Evolutionary conservation across 2,113 vertebrate genomes (phyloP).

Genomic region (Seriola quinqueradiata): DNA sequence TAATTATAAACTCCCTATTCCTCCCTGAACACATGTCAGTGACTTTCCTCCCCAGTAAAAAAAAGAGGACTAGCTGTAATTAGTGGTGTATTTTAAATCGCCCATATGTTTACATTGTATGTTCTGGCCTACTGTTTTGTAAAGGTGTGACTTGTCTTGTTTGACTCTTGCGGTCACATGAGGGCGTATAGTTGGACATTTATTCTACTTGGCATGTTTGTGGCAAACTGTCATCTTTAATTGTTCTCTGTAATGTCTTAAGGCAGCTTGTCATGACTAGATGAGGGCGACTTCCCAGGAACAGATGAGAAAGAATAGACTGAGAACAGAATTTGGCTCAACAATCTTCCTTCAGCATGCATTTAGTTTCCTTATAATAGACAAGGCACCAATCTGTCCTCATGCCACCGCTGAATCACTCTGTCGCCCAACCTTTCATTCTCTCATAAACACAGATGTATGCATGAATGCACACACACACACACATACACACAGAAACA

Average conservation of each 20-base stretch:
- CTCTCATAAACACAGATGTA: conserved; percentile 72
- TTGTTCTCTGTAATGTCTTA: conserved; percentile 34
- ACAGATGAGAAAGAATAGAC: conserved; percentile 33
- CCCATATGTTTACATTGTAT: not conserved
- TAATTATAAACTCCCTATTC: conserved; percentile 38
- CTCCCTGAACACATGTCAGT: not conserved
- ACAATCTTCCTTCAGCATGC: conserved; percentile 52
- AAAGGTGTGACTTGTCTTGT: conserved; percentile 11
- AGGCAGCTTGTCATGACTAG: conserved; percentile 34
- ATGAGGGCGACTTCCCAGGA: conserved; percentile 44
- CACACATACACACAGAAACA: conserved; percentile 14
- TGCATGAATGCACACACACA: conserved; percentile 61
- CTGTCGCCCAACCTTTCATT: conserved; percentile 69
- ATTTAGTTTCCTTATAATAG: conserved; percentile 66
- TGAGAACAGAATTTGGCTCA: conserved; percentile 51
- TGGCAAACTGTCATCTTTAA: conserved; percentile 40
- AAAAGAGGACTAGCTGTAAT: not conserved
- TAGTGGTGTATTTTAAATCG: not conserved
- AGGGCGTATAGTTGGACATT: conserved; percentile 4
- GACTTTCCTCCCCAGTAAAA: not conserved
- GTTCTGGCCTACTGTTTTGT: conserved; percentile 1
- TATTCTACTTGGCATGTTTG: conserved; percentile 32
- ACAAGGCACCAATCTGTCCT: conserved; percentile 67
- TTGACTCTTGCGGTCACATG: conserved; percentile 12
- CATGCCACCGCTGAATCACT: conserved; percentile 67